Percentiles rank a stretch among this genome's conserved stretches.
These are phyloP conservation scores for Sylvilagus bachmani DNA, from an alignment of 2,113 vertebrate genomes.

Conservation along the genomic window DNA sequence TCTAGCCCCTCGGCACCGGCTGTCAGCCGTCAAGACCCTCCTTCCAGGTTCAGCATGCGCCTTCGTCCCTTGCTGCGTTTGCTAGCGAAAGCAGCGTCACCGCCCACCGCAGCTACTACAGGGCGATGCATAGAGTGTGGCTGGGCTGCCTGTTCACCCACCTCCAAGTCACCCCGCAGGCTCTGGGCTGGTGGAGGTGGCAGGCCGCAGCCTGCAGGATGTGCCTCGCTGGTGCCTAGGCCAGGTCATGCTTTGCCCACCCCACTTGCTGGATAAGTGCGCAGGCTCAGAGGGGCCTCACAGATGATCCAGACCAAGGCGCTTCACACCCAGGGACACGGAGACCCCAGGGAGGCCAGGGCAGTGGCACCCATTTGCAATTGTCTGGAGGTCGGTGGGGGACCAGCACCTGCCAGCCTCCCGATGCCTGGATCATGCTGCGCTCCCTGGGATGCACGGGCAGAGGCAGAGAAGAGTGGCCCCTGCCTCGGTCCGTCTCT, in stretches of 20 bases:
- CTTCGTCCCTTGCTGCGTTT: neutral
- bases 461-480: neutral
- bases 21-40: conserved; percentile 53
- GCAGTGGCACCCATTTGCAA: neutral
- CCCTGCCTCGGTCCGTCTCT: neutral
- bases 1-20: neutral
- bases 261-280: neutral
- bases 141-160: neutral
- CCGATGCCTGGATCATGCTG: neutral
- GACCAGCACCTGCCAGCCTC: neutral
- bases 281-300: neutral
- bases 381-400: neutral
- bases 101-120: conserved; percentile 22
- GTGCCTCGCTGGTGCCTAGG: neutral
- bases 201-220: neutral
- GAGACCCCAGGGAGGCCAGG: neutral
- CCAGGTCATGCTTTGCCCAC: neutral
- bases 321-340: neutral
- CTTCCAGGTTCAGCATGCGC: neutral
- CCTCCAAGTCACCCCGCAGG: fast-evolving
- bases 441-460: neutral
- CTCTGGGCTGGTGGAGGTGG: neutral
- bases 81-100: neutral
- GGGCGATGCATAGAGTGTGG: neutral
- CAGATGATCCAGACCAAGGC: neutral